Base-by-base conservation (phyloP, 2,113 vertebrate species). In the Coptodon bakossiorum region DNA sequence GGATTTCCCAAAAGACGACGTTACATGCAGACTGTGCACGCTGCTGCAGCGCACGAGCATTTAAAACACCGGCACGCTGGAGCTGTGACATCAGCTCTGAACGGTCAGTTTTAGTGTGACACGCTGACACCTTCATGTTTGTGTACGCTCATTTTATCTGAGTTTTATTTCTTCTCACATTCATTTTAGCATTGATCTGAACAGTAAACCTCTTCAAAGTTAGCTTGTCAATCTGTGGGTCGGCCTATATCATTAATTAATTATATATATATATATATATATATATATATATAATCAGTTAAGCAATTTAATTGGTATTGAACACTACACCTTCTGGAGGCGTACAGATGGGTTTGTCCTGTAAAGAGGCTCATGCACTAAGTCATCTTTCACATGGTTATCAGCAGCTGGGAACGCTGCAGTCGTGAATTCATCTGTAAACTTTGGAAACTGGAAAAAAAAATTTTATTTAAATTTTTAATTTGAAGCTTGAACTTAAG, bases 241-340 rank as follows among this genome's bases (percentile, higher is more conserved):
- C 29, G 2, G 57, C 16, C 29, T 0, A 34, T 11, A 11, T 6
- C 59, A 19, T 34, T 63, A 34, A 34, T 19, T 0, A 34, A 4
- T 6, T n/a, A n/a, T n/a, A n/a, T n/a, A n/a, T n/a, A n/a, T n/a
- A n/a, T n/a, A n/a, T n/a, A n/a, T n/a, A n/a, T n/a, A n/a, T 31
- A 17, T 59, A 14, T 3, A 52, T 52, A 24, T 56, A 17, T 57
- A 59, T 1, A 61, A 61, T 17, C 27, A 3, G 59, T 34, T 63
- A 11, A 19, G 29, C 31, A 63, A 11, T 11, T 63, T n/a, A 19
- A 12, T 11, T 36, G 59, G 31, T 36, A 19, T 36, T 63, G 59
- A 36, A 36, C 17, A 34, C 57, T 4, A 61, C 57, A 63, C 17
- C 31, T 36, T n/a, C 59, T 7, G 2, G 27, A 59, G 57, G 16